These are phyloP conservation scores for Ganaspis sp. DNA, from an alignment of 1,140 invertebrate genomes.

Conservation along the genomic window DNA sequence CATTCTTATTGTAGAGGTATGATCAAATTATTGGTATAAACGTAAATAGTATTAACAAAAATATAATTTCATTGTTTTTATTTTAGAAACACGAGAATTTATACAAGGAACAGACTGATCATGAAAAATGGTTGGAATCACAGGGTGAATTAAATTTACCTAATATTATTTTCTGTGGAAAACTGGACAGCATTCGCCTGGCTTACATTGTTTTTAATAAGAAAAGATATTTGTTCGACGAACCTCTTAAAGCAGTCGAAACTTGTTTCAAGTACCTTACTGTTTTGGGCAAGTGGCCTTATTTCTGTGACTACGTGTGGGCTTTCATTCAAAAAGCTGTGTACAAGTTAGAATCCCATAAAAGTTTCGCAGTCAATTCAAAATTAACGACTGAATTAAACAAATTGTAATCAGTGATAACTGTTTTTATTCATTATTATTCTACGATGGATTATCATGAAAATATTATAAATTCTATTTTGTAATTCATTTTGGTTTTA, in stretches of 20 bases:
- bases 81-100: not conserved
- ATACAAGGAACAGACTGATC: not conserved
- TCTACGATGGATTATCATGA: conserved; percentile 17
- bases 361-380: not conserved
- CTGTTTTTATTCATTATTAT: not conserved
- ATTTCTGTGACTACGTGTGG: conserved; percentile 14
- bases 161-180: not conserved
- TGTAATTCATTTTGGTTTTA: conserved; percentile 36
- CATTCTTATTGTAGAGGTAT: not conserved
- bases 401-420: conserved; percentile 5
- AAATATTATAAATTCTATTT: conserved; percentile 17
- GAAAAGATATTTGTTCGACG: not conserved
- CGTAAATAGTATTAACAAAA: not conserved
- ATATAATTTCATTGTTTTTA: not conserved
- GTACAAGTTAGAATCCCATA: not conserved
- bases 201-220: not conserved
- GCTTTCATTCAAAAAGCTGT: conserved; percentile 24
- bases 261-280: conserved; percentile 31
- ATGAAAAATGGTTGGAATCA: not conserved
- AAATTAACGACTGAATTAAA: conserved; percentile 4
- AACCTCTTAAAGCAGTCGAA: conserved; percentile 34
- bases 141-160: not conserved
- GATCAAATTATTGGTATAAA: not conserved
- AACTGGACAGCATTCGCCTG: not conserved
- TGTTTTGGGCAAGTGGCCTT: not conserved